Percentiles rank a stretch among this genome's conserved stretches.
Evolutionary conservation across 2,113 vertebrate species (phyloP).

Genomic region (Pituophis catenifer): DNA sequence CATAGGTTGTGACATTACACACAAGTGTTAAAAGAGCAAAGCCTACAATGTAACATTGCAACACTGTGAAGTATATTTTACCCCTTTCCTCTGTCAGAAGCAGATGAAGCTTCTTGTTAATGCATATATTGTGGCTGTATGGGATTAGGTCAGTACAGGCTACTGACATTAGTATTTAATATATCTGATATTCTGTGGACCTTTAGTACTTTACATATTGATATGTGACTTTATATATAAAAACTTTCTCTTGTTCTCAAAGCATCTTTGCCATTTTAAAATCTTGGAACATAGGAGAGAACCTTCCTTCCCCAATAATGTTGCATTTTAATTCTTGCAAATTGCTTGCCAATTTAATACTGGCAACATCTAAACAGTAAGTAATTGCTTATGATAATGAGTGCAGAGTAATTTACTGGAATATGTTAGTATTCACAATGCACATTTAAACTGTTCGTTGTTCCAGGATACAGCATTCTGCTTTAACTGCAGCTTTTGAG

Average conservation of each 20-base stretch:
- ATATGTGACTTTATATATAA: slow-evolving; percentile 5
- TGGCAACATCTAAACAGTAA: slow-evolving; percentile 78
- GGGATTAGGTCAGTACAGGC: neutral
- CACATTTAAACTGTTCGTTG: slow-evolving; percentile 69
- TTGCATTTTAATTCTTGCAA: slow-evolving; percentile 76
- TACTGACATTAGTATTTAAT: neutral
- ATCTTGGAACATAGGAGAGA: slow-evolving; percentile 50
- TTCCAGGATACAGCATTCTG: slow-evolving; percentile 69
- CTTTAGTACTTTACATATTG: neutral
- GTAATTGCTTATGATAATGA: slow-evolving; percentile 84
- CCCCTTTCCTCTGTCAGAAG: neutral
- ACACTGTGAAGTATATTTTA: neutral
- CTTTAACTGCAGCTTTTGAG: slow-evolving; percentile 63
- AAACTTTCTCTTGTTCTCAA: slow-evolving; percentile 34
- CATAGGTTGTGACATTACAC: neutral
- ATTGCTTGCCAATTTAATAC: slow-evolving; percentile 77
- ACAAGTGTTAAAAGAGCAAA: neutral
- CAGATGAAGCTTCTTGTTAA: neutral
- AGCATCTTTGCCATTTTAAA: slow-evolving; percentile 47
- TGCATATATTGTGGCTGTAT: neutral
- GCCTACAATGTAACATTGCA: neutral
- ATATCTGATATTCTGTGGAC: neutral
- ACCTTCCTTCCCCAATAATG: neutral
- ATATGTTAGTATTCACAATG: slow-evolving; percentile 79
- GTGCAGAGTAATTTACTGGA: slow-evolving; percentile 83